A percentile compares a stretch with the other conserved stretches of the same genome.
Conservation (phyloP, 2,797 vertebrate species). For the Alouatta caraya region DNA sequence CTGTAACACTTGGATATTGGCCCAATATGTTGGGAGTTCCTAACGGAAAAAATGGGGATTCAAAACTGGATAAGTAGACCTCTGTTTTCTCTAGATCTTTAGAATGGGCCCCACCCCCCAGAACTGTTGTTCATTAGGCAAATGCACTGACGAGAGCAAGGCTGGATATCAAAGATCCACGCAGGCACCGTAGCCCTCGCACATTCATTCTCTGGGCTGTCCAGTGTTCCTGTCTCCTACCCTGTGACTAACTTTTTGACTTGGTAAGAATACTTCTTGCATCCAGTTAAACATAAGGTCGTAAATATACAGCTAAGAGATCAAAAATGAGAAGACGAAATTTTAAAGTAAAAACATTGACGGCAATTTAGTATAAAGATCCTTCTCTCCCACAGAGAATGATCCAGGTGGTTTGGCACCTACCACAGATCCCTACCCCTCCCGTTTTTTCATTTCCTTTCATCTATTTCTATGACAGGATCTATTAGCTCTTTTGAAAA, state of each 20-base stretch:
- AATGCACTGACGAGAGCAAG: neutral
- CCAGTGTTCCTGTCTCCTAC: neutral
- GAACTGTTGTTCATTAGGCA: neutral
- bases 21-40: neutral
- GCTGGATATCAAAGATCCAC: neutral
- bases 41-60: neutral
- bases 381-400: slow-evolving; percentile 27
- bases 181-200: neutral
- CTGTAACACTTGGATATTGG: neutral
- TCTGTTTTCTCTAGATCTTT: slow-evolving; percentile 32
- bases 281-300: slow-evolving; percentile 12
- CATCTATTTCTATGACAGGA: slow-evolving; percentile 45
- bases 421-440: neutral
- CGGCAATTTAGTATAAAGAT: slow-evolving; percentile 49
- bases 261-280: slow-evolving; percentile 33
- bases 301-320: slow-evolving; percentile 43
- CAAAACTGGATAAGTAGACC: neutral
- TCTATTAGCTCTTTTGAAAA: slow-evolving; percentile 62
- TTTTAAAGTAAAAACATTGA: slow-evolving; percentile 50
- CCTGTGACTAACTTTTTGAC: slow-evolving; percentile 14
- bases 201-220: neutral
- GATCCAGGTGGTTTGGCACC: neutral
- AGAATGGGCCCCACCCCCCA: neutral
- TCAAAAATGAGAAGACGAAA: slow-evolving; percentile 36
- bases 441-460: slow-evolving; percentile 34